phyloP scores from a whole-genome alignment of 2,888 invertebrate genomes.

The Agrotis puta region DNA sequence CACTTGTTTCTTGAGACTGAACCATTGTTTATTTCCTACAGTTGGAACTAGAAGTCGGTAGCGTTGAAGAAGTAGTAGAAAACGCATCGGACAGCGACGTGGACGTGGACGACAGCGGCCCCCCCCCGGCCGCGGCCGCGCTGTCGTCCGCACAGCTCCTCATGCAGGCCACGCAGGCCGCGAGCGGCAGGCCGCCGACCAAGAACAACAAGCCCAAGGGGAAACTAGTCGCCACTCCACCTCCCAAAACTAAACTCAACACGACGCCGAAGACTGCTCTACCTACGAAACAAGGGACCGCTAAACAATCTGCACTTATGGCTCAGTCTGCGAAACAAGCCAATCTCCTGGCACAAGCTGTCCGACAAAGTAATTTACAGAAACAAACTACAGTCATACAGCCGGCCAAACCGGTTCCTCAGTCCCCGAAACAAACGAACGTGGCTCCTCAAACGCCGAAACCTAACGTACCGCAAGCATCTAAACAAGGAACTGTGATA shows the following conservation, averaged over 20 bases:
- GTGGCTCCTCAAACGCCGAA: slow-evolving; percentile 53
- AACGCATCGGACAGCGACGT: slow-evolving; percentile 86
- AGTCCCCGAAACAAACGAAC: slow-evolving; percentile 61
- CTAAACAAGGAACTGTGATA: slow-evolving; percentile 56
- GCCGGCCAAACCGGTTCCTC: slow-evolving; percentile 59
- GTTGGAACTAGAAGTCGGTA: slow-evolving; percentile 79
- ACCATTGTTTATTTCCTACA: slow-evolving; percentile 42
- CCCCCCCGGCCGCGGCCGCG: slow-evolving; percentile 65
- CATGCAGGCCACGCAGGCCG: slow-evolving; percentile 75
- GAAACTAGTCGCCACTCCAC: slow-evolving; percentile 73
- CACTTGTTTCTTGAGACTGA: not conserved
- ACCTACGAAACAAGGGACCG: slow-evolving; percentile 48
- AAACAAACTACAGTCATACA: slow-evolving; percentile 58
- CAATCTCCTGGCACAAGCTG: slow-evolving; percentile 73
- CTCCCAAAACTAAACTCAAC: slow-evolving; percentile 69
- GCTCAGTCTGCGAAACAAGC: slow-evolving; percentile 79
- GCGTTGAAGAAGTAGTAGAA: slow-evolving; percentile 78
- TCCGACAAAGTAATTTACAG: slow-evolving; percentile 70
- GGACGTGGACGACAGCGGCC: slow-evolving; percentile 83
- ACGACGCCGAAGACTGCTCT: slow-evolving; percentile 61
- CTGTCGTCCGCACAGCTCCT: slow-evolving; percentile 85
- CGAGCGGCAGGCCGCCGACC: slow-evolving; percentile 70
- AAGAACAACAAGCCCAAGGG: slow-evolving; percentile 70
- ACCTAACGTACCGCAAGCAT: slow-evolving; percentile 40
- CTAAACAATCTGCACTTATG: slow-evolving; percentile 74